Evolutionary conservation across 2,113 vertebrate genomes (phyloP).

Genomic region (Entomyzon cyanotis): DNA sequence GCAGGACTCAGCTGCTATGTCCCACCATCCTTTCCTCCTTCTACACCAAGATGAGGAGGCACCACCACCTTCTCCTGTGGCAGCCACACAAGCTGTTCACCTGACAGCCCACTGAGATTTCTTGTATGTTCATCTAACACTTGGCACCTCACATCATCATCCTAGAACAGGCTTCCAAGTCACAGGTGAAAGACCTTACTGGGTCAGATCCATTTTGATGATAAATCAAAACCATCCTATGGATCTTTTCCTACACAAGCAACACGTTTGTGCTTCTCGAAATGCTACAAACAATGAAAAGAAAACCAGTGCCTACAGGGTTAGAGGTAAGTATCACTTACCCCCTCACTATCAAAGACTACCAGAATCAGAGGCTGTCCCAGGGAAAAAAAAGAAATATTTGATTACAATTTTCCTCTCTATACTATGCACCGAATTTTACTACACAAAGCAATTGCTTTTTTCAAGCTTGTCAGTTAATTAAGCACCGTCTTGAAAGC

Average conservation of each 20-base stretch:
- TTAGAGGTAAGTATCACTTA: not conserved
- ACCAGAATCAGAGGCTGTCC: not conserved
- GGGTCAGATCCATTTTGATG: not conserved
- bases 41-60: not conserved
- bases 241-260: not conserved
- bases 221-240: not conserved
- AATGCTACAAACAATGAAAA: not conserved
- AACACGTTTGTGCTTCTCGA: not conserved
- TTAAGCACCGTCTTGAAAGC: not conserved
- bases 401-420: not conserved
- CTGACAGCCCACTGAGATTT: not conserved
- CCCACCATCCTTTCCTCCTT: not conserved
- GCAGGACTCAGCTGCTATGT: fast-evolving
- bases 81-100: not conserved
- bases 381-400: not conserved
- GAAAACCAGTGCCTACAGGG: not conserved
- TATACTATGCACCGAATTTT: not conserved
- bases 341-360: not conserved
- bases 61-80: not conserved
- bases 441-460: not conserved
- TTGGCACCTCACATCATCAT: not conserved
- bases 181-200: not conserved
- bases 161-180: not conserved
- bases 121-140: not conserved
- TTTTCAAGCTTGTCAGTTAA: not conserved